Evolutionary conservation across 2,113 vertebrate genomes (phyloP).

Genomic region (Daphoenositta chrysoptera): DNA sequence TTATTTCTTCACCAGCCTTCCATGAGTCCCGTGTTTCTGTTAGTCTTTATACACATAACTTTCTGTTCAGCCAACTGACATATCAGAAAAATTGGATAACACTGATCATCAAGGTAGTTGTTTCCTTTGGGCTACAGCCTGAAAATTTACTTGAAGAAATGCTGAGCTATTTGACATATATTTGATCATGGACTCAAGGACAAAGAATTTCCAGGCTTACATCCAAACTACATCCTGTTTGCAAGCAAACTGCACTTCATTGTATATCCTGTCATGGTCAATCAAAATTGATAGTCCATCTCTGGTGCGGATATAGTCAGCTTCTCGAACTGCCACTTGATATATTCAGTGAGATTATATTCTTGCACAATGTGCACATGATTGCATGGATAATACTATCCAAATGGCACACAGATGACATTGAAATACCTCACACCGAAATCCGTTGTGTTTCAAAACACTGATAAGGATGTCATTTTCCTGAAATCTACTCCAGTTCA

Average conservation of each 20-base stretch:
- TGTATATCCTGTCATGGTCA: neutral
- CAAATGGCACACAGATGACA: neutral
- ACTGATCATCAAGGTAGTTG: neutral
- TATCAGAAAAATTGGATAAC: neutral
- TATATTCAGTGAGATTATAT: neutral
- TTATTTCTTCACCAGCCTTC: neutral
- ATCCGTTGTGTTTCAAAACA: neutral
- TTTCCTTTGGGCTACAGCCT: neutral
- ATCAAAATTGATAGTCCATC: conserved; percentile 24
- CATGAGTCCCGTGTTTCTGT: neutral
- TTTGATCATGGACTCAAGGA: conserved; percentile 4
- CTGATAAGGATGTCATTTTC: neutral
- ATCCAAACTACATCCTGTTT: conserved; percentile 20
- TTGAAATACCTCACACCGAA: neutral
- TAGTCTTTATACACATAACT: neutral
- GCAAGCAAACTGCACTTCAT: neutral
- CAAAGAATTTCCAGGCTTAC: conserved; percentile 11
- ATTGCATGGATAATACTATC: neutral
- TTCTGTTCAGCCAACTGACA: neutral
- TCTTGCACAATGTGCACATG: neutral
- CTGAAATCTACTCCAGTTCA: neutral
- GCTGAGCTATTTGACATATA: neutral
- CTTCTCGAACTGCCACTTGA: neutral
- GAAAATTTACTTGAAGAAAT: neutral
- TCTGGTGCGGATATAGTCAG: neutral